Conservation (phyloP, 2,888 invertebrate genomes). For the Ophioninae sp. region DNA sequence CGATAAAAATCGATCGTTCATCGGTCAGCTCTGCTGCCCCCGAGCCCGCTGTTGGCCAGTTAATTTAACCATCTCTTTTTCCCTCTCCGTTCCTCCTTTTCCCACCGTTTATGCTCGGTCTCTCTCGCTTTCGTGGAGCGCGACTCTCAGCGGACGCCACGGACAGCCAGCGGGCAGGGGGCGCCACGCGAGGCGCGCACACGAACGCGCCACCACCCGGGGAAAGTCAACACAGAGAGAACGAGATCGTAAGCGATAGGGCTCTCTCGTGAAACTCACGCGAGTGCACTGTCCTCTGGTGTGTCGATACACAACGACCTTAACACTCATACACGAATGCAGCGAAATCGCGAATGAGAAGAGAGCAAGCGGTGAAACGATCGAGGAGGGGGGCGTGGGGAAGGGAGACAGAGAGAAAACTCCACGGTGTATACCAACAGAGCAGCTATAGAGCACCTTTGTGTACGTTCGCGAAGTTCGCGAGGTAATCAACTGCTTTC, state of each 20-base stretch:
- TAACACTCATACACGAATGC: constrained; percentile 65
- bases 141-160: constrained; percentile 36
- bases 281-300: constrained; percentile 70
- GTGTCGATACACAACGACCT: constrained; percentile 70
- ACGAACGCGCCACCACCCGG: neutral
- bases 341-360: constrained; percentile 29
- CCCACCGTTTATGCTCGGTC: constrained; percentile 15
- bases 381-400: neutral
- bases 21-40: constrained; percentile 54
- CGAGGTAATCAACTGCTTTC: constrained; percentile 46
- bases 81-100: constrained; percentile 1
- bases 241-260: constrained; percentile 57
- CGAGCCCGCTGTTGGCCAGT: constrained; percentile 46
- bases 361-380: constrained; percentile 15
- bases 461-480: constrained; percentile 49
- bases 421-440: constrained; percentile 44
- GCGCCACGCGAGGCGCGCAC: constrained; percentile 16
- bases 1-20: constrained; percentile 64
- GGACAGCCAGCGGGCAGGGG: constrained; percentile 32
- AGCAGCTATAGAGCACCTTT: constrained; percentile 42
- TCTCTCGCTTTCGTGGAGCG: constrained; percentile 61
- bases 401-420: constrained; percentile 23
- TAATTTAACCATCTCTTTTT: constrained; percentile 43
- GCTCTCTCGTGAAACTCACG: constrained; percentile 46
- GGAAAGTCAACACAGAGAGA: constrained; percentile 25